Percentiles rank a stretch among this genome's conserved stretches.
Conservation (phyloP, 2,113 vertebrate species). For the Nansenia antarctica region DNA sequence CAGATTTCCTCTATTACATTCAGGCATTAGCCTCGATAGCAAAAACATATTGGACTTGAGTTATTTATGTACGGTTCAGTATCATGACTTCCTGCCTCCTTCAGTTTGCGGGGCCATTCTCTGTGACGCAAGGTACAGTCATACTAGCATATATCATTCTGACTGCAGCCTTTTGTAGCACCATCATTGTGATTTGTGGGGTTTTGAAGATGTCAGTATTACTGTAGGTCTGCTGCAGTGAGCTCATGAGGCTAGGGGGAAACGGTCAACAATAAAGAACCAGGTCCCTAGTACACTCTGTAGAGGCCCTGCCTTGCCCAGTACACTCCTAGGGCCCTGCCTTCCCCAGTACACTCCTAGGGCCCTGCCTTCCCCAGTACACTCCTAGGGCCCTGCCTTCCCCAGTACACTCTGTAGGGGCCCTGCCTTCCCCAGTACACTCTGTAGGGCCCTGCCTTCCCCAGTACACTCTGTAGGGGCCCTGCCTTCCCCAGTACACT, state of each 20-base stretch:
- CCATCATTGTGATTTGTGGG: conserved; percentile 2
- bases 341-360: no score
- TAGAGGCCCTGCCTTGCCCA: no score
- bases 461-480: neutral
- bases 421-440: neutral
- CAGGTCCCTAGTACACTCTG: neutral
- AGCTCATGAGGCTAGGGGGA: neutral
- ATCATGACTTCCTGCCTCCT: conserved; percentile 46
- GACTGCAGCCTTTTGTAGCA: neutral
- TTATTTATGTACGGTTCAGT: no score
- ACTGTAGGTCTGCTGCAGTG: neutral
- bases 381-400: no score
- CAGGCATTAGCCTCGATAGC: conserved; percentile 34
- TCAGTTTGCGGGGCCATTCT: conserved; percentile 22
- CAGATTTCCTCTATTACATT: conserved; percentile 31
- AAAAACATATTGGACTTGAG: conserved; percentile 35
- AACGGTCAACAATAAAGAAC: neutral
- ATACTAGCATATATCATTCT: neutral
- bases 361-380: no score
- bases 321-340: no score
- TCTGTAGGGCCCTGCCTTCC: neutral
- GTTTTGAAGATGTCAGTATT: neutral
- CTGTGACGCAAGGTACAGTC: neutral
- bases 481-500: neutral
- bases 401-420: neutral